Base-by-base conservation (phyloP, 2,888 invertebrate genomes). In the Lycophotia porphyrea region DNA sequence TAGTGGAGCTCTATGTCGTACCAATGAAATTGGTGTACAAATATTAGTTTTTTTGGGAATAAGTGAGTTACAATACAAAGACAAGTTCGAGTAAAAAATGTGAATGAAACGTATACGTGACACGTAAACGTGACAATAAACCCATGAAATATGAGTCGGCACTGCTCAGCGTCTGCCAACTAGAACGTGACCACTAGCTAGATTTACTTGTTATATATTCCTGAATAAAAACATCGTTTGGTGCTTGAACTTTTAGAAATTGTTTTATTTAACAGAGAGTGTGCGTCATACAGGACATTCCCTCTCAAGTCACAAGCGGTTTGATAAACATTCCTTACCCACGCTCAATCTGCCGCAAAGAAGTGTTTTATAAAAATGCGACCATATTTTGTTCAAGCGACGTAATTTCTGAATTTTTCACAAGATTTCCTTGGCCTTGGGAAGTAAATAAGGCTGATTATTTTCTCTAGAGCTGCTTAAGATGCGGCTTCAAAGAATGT, bases 381-480 rank as follows among this genome's bases (percentile, higher is more conserved):
- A 64, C 69, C 71, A 78, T 86, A 86, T 89, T 89, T 90, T 88
- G 86, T 87, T 80, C 79, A 72, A 74, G 84, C 74, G 74, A 71
- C 75, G 84, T 85, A 89, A 90, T 82, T 85, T 78, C 63, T 85
- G 84, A 81, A 88, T 88, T 89, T 90, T 90, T 89, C 84, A 85
- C 76, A 75, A 87, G 84, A 86, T 87, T 84, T 81, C 39, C 67
- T 60, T 73, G 82, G 85, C 75, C 88, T 84, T 78, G 71, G 74
- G 72, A 75, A 64, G 80, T 8, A 66, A 65, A 76, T 76, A 76
- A 75, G 84, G 64, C 63, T 80, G 75, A 85, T 85, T 87, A 86
- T 88, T 88, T 85, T 84, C 86, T 71, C 44, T 15, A 39, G 44
- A 71, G 34, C 55, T 44, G 21, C 42, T 36, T 27, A 71, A 55